Conservation (phyloP, 2,113 vertebrate species). For the Piaya cayana region DNA sequence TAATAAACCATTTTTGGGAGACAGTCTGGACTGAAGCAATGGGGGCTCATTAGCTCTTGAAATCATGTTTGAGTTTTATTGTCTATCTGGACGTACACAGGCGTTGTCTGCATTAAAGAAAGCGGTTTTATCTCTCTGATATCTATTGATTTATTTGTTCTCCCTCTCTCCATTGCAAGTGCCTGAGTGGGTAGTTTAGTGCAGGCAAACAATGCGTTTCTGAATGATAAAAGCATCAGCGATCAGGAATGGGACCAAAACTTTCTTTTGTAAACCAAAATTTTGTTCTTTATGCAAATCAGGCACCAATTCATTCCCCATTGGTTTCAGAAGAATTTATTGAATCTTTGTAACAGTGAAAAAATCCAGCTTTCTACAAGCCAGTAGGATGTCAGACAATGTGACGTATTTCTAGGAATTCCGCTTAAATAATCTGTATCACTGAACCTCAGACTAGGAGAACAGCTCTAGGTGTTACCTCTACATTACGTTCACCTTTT, state of each 20-base stretch:
- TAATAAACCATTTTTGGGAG: slow-evolving; percentile 9
- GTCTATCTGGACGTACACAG: neutral
- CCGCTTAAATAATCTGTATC: neutral
- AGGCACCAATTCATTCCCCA: neutral
- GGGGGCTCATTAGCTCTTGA: neutral
- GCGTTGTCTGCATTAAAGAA: neutral
- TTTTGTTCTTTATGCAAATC: neutral
- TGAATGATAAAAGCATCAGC: neutral
- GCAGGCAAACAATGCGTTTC: neutral
- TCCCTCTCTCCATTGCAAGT: neutral
- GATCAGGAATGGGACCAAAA: neutral
- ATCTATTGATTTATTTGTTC: neutral
- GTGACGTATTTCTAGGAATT: neutral
- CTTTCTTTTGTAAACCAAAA: neutral
- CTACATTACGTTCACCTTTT: neutral
- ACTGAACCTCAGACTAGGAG: neutral
- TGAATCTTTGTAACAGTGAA: neutral
- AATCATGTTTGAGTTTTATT: neutral
- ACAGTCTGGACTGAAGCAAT: neutral
- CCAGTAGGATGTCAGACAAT: fast-evolving
- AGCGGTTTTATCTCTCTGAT: neutral
- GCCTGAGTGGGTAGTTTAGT: neutral
- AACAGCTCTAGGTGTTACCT: neutral
- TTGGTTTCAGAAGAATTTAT: neutral
- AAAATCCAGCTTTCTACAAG: neutral